Evolutionary conservation across 2,797 vertebrate species (phyloP).

Genomic region (Tragopan temminckii): DNA sequence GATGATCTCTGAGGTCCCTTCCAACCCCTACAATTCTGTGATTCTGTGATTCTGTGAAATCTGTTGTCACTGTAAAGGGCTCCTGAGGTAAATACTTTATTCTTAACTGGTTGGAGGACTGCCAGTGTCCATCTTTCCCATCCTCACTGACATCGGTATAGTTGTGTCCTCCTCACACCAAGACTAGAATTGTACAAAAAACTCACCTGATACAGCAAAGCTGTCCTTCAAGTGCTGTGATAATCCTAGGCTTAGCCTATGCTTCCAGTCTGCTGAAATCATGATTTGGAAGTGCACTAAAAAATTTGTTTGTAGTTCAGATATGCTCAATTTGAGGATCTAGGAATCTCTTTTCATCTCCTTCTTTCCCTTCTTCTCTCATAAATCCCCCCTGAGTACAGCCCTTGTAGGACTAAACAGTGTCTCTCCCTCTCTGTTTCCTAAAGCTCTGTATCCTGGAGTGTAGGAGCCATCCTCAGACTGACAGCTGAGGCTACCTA

Average conservation of each 20-base stretch:
- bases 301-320: not conserved
- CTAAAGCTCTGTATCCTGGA: not conserved
- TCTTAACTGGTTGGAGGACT: not conserved
- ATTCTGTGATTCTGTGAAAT: too few species aligned
- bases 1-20: too few species aligned
- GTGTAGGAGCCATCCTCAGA: not conserved
- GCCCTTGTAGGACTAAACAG: accelerated
- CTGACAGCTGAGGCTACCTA: not conserved
- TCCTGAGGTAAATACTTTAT: constrained; percentile 19
- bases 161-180: not conserved
- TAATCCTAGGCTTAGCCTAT: not conserved
- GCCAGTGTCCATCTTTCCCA: not conserved
- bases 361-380: not conserved
- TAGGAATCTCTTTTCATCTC: not conserved
- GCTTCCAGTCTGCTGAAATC: not conserved
- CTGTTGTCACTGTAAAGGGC: not conserved
- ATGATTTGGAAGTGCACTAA: not conserved
- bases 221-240: not conserved
- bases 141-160: not conserved
- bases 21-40: too few species aligned
- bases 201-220: not conserved
- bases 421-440: not conserved
- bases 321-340: not conserved
- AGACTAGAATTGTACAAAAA: constrained; percentile 1
- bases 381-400: not conserved